These are phyloP conservation scores for Phalanger gymnotis DNA, from an alignment of 2,797 vertebrate species.

Conservation along the genomic window DNA sequence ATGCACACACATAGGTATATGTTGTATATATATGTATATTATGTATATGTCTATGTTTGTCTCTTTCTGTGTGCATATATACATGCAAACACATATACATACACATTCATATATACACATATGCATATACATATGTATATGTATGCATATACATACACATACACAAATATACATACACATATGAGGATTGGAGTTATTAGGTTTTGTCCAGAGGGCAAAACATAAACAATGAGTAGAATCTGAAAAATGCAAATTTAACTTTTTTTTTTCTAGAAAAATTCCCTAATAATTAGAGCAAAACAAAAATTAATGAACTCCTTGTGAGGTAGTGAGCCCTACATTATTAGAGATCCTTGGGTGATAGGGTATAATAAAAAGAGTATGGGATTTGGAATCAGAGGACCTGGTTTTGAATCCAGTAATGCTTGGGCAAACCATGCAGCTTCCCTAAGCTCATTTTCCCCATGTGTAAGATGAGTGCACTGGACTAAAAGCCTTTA, in stretches of 20 bases:
- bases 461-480: not conserved
- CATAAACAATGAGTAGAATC: no score
- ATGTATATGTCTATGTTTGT: no score
- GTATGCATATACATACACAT: no score
- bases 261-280: not conserved
- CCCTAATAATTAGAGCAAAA: not conserved
- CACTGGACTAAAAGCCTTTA: not conserved
- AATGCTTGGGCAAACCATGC: not conserved
- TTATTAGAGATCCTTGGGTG: not conserved
- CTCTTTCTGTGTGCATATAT: no score
- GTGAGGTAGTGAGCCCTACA: not conserved
- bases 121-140: no score
- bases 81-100: not conserved
- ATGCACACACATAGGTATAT: no score
- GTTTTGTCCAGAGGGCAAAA: no score
- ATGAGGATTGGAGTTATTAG: no score
- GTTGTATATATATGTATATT: no score
- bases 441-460: not conserved
- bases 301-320: not conserved
- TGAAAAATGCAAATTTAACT: not conserved
- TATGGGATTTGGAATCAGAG: not conserved
- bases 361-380: not conserved
- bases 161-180: no score
- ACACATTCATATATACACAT: no score
- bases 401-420: not conserved